Evolutionary conservation across 2,113 vertebrate species (phyloP), one percentile per base, ranked within the genome.

Genomic region (Tetrao urogallus): DNA sequence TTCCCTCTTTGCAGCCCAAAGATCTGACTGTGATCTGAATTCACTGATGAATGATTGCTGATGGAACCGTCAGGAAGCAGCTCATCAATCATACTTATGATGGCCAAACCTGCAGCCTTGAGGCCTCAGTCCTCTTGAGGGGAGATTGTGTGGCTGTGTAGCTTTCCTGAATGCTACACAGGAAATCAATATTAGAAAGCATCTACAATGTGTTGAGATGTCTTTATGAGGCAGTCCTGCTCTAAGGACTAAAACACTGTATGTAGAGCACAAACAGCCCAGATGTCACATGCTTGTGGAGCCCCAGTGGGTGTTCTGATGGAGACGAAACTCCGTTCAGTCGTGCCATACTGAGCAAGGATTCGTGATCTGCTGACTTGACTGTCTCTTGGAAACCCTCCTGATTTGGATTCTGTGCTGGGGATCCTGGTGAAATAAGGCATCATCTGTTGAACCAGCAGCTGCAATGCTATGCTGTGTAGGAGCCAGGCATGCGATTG

Each of bases 31-130:
- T 6, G 58, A 18, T 11, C 71, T 38, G 38, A n/a, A 36, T n/a
- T 86, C 27, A 65, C 27, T 6, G 1, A 28, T 0, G 0, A 28
- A n/a, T 0, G 0, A 52, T 52, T 13, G 15, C 50, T 27, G 21
- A 67, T 14, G 0, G 1, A 36, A 63, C 52, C 30, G 66, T 77
- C 24, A 60, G 69, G 36, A 77, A 90, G 45, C 17, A 42, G 45
- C 40, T 21, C 11, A 58, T 66, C 24, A 32, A 6, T 50, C 19
- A 13, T 10, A 4, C 40, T 58, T 63, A 17, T 4, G 21, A 30
- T 22, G 7, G 38, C 50, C 17, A 57, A 25, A 74, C 52, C 8
- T 58, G 58, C n/a, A n/a, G 21, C 8, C 34, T 36, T 21, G 25
- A 12, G 36, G 10, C n/a, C 69, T 47, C 54, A 65, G 28, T 10